Evolutionary conservation across 1,140 invertebrate species (phyloP).

Genomic region (Trissolcus basalis): DNA sequence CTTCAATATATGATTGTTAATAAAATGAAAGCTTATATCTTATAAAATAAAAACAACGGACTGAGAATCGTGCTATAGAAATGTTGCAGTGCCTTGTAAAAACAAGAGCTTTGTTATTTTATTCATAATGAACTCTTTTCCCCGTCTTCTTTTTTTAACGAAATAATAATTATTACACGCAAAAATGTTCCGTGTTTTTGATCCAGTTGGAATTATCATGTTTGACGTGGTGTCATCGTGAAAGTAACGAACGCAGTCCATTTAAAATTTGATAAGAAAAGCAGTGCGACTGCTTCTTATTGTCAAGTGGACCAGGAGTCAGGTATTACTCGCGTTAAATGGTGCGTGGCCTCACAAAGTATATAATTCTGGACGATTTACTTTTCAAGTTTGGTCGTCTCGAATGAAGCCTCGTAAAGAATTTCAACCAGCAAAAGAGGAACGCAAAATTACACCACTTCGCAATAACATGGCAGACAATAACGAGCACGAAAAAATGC

Average conservation of each 20-base stretch:
- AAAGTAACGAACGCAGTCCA: constrained; percentile 20
- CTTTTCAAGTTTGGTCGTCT: constrained; percentile 58
- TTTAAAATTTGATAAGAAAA: constrained; percentile 48
- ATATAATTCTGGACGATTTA: constrained; percentile 65
- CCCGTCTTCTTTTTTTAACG: too few relatives aligned
- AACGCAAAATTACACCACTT: constrained; percentile 57
- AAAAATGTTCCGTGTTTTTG: too few relatives aligned
- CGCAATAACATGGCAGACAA: constrained; percentile 49
- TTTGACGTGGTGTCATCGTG: too few relatives aligned
- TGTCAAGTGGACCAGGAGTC: constrained; percentile 29
- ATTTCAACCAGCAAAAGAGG: constrained; percentile 45
- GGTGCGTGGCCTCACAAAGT: constrained; percentile 54
- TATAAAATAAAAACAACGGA: too few relatives aligned
- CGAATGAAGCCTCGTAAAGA: constrained; percentile 40
- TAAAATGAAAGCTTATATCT: too few relatives aligned
- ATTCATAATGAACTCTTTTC: too few relatives aligned
- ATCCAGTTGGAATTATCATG: too few relatives aligned
- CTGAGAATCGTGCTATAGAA: too few relatives aligned
- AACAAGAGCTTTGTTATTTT: too few relatives aligned
- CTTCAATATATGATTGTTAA: too few relatives aligned
- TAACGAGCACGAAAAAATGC: constrained; percentile 39
- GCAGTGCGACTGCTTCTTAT: constrained; percentile 31
- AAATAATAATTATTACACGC: too few relatives aligned
- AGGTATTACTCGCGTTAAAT: constrained; percentile 63
- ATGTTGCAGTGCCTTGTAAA: too few relatives aligned